phyloP scores from a whole-genome alignment of 2,113 vertebrate species.

The Bufo gargarizans region DNA sequence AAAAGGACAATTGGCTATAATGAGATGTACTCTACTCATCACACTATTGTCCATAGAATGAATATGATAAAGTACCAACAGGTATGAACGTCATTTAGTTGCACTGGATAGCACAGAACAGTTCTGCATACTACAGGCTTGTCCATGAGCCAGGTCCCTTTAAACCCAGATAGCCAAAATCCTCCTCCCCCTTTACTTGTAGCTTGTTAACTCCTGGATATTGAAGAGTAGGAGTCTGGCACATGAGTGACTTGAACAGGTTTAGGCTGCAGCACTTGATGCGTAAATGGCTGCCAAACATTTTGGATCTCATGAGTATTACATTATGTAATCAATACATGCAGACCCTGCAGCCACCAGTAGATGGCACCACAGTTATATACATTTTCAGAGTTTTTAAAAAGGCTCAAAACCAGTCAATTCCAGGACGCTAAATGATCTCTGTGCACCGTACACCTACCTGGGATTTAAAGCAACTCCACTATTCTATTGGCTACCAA shows the following conservation, averaged over 20 bases:
- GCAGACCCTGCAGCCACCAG: background rate
- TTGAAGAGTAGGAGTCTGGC: slow-evolving; percentile 17
- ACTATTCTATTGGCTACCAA: no score
- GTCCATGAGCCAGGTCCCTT: background rate
- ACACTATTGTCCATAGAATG: no score
- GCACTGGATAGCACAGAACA: no score
- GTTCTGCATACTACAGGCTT: background rate
- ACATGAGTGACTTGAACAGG: slow-evolving; percentile 9
- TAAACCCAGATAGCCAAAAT: no score
- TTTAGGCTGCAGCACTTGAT: slow-evolving; percentile 36
- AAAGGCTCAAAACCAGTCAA: background rate
- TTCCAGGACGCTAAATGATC: background rate
- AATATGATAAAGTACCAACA: background rate
- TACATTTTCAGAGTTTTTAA: background rate
- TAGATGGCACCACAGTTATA: slow-evolving; percentile 43
- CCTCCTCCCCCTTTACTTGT: background rate
- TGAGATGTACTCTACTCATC: no score
- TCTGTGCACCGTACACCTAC: no score
- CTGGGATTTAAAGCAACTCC: no score
- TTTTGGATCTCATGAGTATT: slow-evolving; percentile 19
- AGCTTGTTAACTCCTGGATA: background rate
- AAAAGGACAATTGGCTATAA: no score
- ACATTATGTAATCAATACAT: slow-evolving; percentile 47
- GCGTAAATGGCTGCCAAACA: slow-evolving; percentile 29
- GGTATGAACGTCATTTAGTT: background rate